Conservation (phyloP, 2,113 vertebrate genomes). For the Pardalotus punctatus region DNA sequence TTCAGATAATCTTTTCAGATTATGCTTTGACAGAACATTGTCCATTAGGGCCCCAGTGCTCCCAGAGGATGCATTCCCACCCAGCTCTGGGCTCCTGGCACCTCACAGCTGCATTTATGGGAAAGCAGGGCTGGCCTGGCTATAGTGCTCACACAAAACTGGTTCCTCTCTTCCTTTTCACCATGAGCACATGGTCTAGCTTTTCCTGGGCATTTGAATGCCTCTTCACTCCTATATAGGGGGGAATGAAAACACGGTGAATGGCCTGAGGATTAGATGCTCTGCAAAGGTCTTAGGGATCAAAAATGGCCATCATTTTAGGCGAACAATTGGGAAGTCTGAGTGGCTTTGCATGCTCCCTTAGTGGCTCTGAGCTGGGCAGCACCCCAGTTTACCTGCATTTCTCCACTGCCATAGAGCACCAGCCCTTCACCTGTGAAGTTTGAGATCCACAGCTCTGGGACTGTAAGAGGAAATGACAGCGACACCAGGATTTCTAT, state of each 20-base stretch:
- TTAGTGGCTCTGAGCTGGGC: background rate
- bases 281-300: background rate
- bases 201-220: rapidly evolving
- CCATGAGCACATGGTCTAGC: background rate
- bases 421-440: background rate
- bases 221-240: background rate
- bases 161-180: background rate
- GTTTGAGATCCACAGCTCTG: background rate
- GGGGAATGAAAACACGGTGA: background rate
- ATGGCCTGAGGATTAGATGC: background rate
- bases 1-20: slow-evolving; percentile 44
- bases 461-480: background rate
- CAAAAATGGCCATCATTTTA: background rate
- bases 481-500: background rate
- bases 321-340: background rate
- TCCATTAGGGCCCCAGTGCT: background rate
- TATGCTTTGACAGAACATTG: background rate
- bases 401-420: background rate
- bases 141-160: background rate
- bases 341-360: rapidly evolving
- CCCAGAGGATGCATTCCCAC: background rate
- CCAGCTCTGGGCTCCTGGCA: rapidly evolving
- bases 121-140: background rate
- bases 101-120: background rate
- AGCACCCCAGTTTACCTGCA: background rate